A percentile compares a stretch with the other conserved stretches of the same genome.
Conservation (phyloP, 2,888 invertebrate genomes). For the Galerucella pusilla region DNA sequence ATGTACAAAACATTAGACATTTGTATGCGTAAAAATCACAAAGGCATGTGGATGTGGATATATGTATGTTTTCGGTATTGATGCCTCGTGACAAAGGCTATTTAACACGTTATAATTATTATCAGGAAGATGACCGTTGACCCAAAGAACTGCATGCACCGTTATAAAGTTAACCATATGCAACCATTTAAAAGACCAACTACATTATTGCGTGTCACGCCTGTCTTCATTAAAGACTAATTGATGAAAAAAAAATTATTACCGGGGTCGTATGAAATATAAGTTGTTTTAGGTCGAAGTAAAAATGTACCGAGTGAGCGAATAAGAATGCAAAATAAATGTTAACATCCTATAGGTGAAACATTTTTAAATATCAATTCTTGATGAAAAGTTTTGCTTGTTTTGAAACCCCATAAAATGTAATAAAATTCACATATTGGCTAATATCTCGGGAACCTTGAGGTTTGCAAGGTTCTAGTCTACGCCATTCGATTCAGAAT, state of each 20-base stretch:
- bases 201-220: conserved; percentile 24
- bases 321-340: too few species aligned
- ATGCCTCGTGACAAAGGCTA: conserved; percentile 33
- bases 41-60: conserved; percentile 16
- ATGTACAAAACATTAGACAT: conserved; percentile 5
- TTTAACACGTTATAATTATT: conserved; percentile 40
- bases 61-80: conserved; percentile 27
- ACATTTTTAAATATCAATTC: too few species aligned
- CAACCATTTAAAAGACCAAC: conserved; percentile 32
- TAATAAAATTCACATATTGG: too few species aligned
- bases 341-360: too few species aligned
- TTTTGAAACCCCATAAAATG: too few species aligned
- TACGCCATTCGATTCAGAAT: too few species aligned
- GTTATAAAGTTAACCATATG: conserved; percentile 38
- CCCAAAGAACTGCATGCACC: conserved; percentile 32
- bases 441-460: too few species aligned
- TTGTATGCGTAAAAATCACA: conserved; percentile 25
- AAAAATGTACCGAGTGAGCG: background rate
- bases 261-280: background rate
- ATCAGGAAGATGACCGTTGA: conserved; percentile 38
- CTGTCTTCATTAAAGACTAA: conserved; percentile 25
- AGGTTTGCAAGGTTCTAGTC: too few species aligned
- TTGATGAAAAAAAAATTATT: conserved; percentile 14
- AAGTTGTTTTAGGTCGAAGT: too few species aligned
- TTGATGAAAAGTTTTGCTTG: too few species aligned